Conservation (phyloP, 2,888 invertebrate genomes). For the Ganaspis brasiliensis region DNA sequence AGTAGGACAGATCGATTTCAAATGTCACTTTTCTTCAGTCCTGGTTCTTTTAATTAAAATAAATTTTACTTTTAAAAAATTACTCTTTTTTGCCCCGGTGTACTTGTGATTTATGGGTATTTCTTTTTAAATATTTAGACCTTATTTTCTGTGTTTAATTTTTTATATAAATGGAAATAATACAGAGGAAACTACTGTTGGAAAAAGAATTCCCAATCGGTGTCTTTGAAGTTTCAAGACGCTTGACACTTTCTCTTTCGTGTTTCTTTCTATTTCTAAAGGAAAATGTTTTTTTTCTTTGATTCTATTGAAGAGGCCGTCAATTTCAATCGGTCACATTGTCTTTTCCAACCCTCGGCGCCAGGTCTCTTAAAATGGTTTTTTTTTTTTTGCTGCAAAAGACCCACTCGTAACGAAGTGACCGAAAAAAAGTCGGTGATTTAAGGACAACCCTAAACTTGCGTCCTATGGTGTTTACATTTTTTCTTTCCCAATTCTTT, state of each 20-base stretch:
- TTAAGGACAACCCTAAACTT: slow-evolving; percentile 2
- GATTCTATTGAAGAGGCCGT: neutral
- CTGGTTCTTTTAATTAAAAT: neutral
- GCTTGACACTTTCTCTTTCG: neutral
- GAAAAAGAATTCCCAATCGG: slow-evolving; percentile 2
- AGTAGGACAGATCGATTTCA: slow-evolving; percentile 19
- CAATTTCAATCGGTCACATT: neutral
- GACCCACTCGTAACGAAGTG: neutral
- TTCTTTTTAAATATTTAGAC: no score
- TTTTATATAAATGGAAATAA: no score
- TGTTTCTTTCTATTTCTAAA: neutral
- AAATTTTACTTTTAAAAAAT: neutral
- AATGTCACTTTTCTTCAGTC: neutral
- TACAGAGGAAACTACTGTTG: no score
- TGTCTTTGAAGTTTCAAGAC: neutral
- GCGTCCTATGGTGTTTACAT: neutral
- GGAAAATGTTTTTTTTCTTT: neutral
- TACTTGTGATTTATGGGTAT: no score
- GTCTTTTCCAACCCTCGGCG: slow-evolving; percentile 16
- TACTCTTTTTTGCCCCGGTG: no score
- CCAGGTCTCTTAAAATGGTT: neutral
- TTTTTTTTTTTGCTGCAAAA: neutral
- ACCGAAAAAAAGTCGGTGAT: neutral
- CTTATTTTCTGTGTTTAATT: no score
- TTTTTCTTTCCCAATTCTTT: no score